phyloP scores from a whole-genome alignment of 2,888 invertebrate species.

The Elegia similella region DNA sequence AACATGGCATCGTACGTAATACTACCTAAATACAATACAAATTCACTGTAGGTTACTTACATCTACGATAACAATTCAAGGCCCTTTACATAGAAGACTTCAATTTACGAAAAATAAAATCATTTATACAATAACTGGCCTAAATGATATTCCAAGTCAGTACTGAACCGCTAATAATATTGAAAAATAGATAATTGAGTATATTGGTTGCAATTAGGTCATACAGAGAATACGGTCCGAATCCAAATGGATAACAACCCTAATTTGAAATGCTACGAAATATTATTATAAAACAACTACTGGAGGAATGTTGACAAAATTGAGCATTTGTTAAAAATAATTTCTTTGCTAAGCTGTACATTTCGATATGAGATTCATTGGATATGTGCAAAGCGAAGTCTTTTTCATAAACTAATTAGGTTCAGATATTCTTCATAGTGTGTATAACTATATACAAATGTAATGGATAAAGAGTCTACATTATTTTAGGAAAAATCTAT shows the following conservation, averaged over 20 bases:
- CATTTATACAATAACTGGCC: constrained; percentile 25
- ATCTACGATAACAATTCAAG: constrained; percentile 55
- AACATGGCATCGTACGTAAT: constrained; percentile 64
- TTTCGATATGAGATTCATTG: constrained; percentile 24
- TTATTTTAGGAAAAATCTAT: no score
- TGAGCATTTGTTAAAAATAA: constrained; percentile 52
- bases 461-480: no score
- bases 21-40: constrained; percentile 42
- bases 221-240: no score
- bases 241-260: no score
- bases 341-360: constrained; percentile 23
- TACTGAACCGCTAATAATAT: constrained; percentile 24
- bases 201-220: no score
- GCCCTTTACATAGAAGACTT: constrained; percentile 55
- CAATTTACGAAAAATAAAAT: constrained; percentile 20
- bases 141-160: constrained; percentile 13
- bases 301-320: constrained; percentile 55
- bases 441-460: no score
- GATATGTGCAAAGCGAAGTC: constrained; percentile 29
- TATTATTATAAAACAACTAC: constrained; percentile 26
- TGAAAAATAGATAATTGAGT: constrained; percentile 2
- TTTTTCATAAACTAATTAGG: neutral
- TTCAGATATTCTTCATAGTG: neutral
- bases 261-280: constrained; percentile 8
- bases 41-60: constrained; percentile 38